Conservation (phyloP, 2,113 vertebrate species). For the Merops nubicus region DNA sequence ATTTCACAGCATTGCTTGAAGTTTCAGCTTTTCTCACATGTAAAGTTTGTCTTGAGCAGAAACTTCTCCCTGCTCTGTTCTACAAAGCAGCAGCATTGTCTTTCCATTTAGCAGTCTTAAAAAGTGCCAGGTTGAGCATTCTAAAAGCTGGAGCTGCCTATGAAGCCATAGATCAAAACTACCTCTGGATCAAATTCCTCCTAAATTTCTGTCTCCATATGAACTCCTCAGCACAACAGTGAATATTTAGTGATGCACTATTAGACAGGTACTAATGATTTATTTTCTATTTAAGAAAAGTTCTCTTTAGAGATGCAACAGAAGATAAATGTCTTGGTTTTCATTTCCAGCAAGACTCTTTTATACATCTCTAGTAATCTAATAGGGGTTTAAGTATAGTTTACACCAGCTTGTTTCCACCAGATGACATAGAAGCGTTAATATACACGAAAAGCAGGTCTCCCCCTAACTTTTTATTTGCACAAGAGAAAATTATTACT, state of each 20-base stretch:
- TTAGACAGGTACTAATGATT: neutral
- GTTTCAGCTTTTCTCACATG: neutral
- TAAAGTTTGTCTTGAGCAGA: neutral
- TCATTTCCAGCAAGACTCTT: neutral
- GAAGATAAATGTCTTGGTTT: neutral
- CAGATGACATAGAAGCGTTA: neutral
- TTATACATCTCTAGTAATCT: neutral
- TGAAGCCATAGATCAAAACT: neutral
- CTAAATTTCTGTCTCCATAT: neutral
- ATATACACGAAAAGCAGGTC: neutral
- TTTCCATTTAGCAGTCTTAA: neutral
- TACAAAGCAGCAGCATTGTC: neutral
- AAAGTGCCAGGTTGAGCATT: neutral
- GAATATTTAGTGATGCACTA: neutral
- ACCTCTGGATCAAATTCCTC: neutral
- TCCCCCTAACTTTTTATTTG: neutral
- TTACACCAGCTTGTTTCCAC: neutral
- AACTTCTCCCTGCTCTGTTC: neutral
- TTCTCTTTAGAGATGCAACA: neutral
- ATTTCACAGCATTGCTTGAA: neutral
- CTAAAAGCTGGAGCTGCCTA: neutral
- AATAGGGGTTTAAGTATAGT: neutral
- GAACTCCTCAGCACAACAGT: neutral
- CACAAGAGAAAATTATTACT: neutral
- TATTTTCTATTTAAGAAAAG: neutral